These are phyloP conservation scores for Laothoe populi DNA, from an alignment of 2,888 invertebrate genomes.

Conservation along the genomic window DNA sequence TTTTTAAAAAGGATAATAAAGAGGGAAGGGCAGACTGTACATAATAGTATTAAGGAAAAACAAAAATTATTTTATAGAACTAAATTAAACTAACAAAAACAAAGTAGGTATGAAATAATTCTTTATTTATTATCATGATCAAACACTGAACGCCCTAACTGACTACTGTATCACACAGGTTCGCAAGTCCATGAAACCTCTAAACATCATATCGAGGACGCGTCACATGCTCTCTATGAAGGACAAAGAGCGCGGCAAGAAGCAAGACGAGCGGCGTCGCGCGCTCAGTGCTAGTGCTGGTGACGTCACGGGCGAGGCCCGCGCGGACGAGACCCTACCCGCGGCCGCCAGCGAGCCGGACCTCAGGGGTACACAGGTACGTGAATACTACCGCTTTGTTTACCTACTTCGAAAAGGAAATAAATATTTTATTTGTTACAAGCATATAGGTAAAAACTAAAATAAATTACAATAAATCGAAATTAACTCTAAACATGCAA, in stretches of 20 bases:
- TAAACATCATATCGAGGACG: conserved; percentile 69
- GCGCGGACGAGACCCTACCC: conserved; percentile 50
- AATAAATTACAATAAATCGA: no score
- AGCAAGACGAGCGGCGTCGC: conserved; percentile 52
- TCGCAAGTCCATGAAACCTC: conserved; percentile 68
- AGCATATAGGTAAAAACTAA: no score
- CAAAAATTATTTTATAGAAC: no score
- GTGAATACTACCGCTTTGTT: conserved; percentile 38
- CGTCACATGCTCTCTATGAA: conserved; percentile 64
- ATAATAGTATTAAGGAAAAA: no score
- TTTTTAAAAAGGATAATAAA: no score
- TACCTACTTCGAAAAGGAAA: no score
- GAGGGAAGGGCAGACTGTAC: no score
- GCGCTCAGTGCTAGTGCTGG: conserved; percentile 66
- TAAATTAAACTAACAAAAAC: no score
- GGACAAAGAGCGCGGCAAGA: conserved; percentile 29
- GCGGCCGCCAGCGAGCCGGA: conserved; percentile 88
- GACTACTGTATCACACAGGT: conserved; percentile 48
- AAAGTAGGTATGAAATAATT: no score
- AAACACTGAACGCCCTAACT: background rate
- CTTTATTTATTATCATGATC: no score
- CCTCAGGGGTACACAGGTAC: conserved; percentile 78
- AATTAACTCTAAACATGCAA: no score
- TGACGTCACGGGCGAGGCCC: conserved; percentile 73
- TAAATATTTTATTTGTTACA: no score